phyloP scores from a whole-genome alignment of 2,113 vertebrate genomes.

The Mola mola region DNA sequence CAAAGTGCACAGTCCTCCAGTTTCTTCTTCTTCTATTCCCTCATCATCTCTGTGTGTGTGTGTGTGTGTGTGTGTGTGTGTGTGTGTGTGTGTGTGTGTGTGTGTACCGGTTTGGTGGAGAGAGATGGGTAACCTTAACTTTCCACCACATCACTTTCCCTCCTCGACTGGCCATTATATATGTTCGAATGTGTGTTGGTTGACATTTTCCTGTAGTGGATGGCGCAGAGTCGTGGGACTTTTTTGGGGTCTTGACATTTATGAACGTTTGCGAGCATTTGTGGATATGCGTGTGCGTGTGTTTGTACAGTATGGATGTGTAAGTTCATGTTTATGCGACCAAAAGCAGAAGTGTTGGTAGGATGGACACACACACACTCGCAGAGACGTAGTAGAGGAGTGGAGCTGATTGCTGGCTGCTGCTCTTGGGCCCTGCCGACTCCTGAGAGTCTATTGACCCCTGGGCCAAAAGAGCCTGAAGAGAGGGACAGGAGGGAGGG shows the following conservation, averaged over 20 bases:
- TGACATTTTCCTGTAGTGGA: slow-evolving; percentile 44
- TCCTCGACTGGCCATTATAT: slow-evolving; percentile 14
- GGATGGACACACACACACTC: slow-evolving; percentile 46
- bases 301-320: neutral
- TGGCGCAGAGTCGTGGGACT: slow-evolving; percentile 7
- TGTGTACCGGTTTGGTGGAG: slow-evolving; percentile 7
- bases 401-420: slow-evolving; percentile 37
- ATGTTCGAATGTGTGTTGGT: slow-evolving; percentile 33
- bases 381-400: slow-evolving; percentile 22
- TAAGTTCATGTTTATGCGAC: slow-evolving; percentile 48
- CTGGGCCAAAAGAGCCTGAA: slow-evolving; percentile 60
- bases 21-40: neutral
- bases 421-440: slow-evolving; percentile 42
- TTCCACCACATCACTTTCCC: slow-evolving; percentile 34
- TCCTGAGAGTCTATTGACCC: slow-evolving; percentile 64
- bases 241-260: slow-evolving; percentile 16
- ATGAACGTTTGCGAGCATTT: too few relatives aligned
- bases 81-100: slow-evolving; percentile 5
- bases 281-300: slow-evolving; percentile 15
- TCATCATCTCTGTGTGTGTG: neutral
- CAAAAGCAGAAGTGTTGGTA: slow-evolving; percentile 36
- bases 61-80: slow-evolving; percentile 9
- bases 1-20: neutral
- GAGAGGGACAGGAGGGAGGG: neutral
- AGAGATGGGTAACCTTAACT: slow-evolving; percentile 14